Percentiles rank a stretch among this genome's conserved stretches.
These are phyloP conservation scores for Drosophila parvula DNA, from an alignment of 1,140 invertebrate species.

Conservation along the genomic window DNA sequence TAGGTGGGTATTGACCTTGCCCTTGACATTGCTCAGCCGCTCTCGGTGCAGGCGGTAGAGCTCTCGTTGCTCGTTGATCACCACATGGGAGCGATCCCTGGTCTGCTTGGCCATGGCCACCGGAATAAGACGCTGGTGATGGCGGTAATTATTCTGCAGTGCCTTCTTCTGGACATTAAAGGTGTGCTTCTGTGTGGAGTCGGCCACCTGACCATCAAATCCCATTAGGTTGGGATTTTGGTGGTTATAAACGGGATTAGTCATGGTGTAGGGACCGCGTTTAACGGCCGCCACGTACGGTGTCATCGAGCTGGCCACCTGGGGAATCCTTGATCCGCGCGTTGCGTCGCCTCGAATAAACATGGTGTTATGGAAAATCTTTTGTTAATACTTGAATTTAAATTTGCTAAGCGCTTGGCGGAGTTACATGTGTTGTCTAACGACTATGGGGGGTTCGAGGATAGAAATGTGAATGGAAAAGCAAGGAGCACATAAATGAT, in stretches of 20 bases:
- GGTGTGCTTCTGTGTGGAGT: slow-evolving; percentile 42
- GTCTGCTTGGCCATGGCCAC: slow-evolving; percentile 18
- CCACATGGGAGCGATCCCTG: slow-evolving; percentile 41
- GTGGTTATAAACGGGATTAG: slow-evolving; percentile 51
- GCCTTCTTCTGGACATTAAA: slow-evolving; percentile 57
- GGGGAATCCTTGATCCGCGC: slow-evolving; percentile 2
- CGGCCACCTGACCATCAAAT: slow-evolving; percentile 19
- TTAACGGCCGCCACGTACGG: slow-evolving; percentile 55
- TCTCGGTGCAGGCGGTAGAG: slow-evolving; percentile 65
- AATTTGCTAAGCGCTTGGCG: not conserved
- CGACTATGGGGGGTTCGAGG: not conserved
- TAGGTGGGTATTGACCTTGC: slow-evolving; percentile 65
- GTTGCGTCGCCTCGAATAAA: slow-evolving; percentile 50
- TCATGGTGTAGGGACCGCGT: slow-evolving; percentile 56
- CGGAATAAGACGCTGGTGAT: slow-evolving; percentile 48
- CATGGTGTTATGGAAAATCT: slow-evolving; percentile 29
- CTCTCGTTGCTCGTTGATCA: slow-evolving; percentile 61
- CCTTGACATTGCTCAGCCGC: slow-evolving; percentile 65
- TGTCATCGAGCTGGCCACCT: slow-evolving; percentile 12
- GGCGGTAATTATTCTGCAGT: slow-evolving; percentile 42
- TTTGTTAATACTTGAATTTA: slow-evolving; percentile 34
- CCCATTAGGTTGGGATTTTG: slow-evolving; percentile 22
- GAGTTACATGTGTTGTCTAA: not conserved
- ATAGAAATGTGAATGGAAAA: not conserved
- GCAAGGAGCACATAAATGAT: not conserved